Evolutionary conservation across 2,797 vertebrate genomes (phyloP), one percentile per base, ranked within the genome.

Genomic region (Diceros bicornis): DNA sequence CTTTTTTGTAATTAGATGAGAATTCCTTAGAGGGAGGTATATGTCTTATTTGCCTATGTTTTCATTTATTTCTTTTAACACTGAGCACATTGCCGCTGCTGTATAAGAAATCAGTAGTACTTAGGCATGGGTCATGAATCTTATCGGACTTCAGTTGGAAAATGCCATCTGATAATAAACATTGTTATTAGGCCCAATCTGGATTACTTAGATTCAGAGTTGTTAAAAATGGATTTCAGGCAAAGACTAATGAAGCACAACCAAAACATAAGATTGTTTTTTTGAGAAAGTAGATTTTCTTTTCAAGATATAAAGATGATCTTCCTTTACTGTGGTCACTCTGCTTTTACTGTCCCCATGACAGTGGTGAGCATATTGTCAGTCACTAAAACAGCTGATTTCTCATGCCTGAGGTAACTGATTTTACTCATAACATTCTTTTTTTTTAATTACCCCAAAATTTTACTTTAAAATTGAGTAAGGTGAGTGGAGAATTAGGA

Each of bases 201-300:
- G 34, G 81, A 96, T 52, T 77, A 17, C 64, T 95, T 94, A 61
- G 69, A 23, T 83, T 86, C 5, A 57, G 44, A 61, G 23, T 86
- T 96, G 59, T 89, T 96, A 87, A 89, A 96, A 94, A 78, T 91
- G 61, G 32, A 61, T 88, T 82, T 97, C 61, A 94, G 16, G 59
- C 64, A 85, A 92, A 89, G 41, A 68, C 4, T 61, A 83, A 59
- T 61, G 59, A 96, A 89, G 34, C 16, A 27, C 57, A 84, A 17
- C 74, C 6, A 20, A 87, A 91, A 69, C 29, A 2, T 68, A 57
- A 71, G 47, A 37, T 85, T 68, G n/a, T 61, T 96, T 95, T 59
- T 52, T 89, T 59, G 1, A 61, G 47, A 85, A 95, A 86, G 47
- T 68, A 66, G 29, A 52, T 83, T 96, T 91, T n/a, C 71, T 77